phyloP scores from a whole-genome alignment of 2,888 invertebrate species.

The Philaethria dido region DNA sequence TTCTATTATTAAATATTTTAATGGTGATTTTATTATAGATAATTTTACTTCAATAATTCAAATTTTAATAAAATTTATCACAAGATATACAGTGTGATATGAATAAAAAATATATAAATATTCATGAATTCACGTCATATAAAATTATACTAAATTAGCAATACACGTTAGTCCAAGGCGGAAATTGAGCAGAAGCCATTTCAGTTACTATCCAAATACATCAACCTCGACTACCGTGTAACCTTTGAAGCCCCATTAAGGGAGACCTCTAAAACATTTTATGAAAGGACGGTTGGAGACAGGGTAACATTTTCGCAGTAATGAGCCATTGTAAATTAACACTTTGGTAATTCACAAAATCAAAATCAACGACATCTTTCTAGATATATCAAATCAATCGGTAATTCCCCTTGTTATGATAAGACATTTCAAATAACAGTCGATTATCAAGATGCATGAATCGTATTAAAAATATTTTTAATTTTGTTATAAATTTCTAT shows the following conservation, averaged over 20 bases:
- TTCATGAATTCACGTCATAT: background rate
- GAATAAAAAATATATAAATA: constrained; percentile 3
- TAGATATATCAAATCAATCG: background rate
- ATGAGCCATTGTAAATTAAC: constrained; percentile 29
- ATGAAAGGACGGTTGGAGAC: constrained; percentile 32
- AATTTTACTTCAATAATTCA: background rate
- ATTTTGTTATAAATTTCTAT: background rate
- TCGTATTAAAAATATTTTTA: background rate
- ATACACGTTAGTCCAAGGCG: constrained; percentile 7
- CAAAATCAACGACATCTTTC: background rate
- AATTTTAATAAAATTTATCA: background rate
- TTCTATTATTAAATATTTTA: background rate
- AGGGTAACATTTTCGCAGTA: constrained; percentile 30
- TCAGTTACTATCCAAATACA: constrained; percentile 9
- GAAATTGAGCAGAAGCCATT: constrained; percentile 14
- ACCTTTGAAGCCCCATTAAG: constrained; percentile 37
- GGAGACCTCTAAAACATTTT: constrained; percentile 31
- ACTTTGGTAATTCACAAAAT: background rate
- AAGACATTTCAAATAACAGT: background rate
- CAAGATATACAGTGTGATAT: background rate
- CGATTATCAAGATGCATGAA: background rate
- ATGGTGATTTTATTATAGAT: background rate
- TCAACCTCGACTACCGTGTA: constrained; percentile 32
- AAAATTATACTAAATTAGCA: background rate
- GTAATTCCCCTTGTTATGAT: background rate